Evolutionary conservation across 1,140 invertebrate species (phyloP).

Genomic region (Orussus abietinus): DNA sequence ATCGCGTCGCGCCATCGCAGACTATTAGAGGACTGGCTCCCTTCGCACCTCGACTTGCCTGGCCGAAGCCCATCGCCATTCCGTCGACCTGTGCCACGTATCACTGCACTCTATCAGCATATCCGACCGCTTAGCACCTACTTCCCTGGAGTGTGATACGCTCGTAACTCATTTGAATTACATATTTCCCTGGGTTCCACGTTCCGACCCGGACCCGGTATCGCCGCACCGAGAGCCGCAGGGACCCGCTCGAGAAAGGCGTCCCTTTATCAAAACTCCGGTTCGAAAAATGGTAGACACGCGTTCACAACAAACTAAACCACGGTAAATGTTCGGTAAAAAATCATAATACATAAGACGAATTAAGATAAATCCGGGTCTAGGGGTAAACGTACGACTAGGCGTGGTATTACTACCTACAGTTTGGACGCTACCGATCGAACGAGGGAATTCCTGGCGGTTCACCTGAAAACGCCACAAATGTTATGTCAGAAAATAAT

Average conservation of each 20-base stretch:
- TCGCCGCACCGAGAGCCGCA: too few species aligned
- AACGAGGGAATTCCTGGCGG: too few species aligned
- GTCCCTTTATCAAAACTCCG: conserved; percentile 45
- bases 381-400: too few species aligned
- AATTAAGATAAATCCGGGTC: too few species aligned
- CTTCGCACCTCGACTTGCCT: conserved; percentile 27
- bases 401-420: too few species aligned
- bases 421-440: too few species aligned
- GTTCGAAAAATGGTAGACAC: conserved; percentile 17
- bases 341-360: too few species aligned
- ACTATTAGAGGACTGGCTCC: conserved; percentile 45
- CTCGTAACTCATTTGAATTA: conserved; percentile 54
- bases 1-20: conserved; percentile 46
- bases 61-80: conserved; percentile 45
- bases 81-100: conserved; percentile 37
- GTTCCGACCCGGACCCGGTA: too few species aligned
- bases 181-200: conserved; percentile 47
- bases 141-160: conserved; percentile 53
- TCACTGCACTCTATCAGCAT: conserved; percentile 49
- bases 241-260: conserved; percentile 32
- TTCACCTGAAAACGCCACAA: too few species aligned
- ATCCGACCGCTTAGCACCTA: conserved; percentile 53
- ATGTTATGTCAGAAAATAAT: too few species aligned
- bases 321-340: too few species aligned
- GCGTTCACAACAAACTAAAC: background rate